phyloP scores from a whole-genome alignment of 1,140 invertebrate genomes.

The Procambarus virginalis region DNA sequence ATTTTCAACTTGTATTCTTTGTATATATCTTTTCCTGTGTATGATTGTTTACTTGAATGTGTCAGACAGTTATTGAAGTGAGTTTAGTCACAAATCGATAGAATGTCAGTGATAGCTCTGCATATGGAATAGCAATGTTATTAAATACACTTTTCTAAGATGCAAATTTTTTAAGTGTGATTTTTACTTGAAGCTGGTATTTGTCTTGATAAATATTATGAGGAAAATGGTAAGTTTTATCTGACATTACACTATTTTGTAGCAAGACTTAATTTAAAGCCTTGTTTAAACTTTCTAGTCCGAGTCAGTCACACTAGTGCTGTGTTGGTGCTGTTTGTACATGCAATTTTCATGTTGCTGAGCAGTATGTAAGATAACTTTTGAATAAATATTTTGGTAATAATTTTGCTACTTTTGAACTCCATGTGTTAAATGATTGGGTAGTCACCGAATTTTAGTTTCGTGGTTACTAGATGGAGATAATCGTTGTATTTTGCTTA shows the following conservation, averaged over 20 bases:
- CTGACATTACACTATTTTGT: neutral
- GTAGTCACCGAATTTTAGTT: no score
- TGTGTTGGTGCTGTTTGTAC: neutral
- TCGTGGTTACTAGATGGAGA: no score
- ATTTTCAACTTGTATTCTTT: no score
- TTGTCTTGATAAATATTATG: neutral
- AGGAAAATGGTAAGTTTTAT: neutral
- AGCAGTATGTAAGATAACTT: neutral
- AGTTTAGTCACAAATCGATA: no score
- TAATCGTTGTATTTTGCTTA: no score
- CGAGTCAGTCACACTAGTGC: neutral
- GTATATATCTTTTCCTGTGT: neutral
- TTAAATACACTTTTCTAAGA: neutral
- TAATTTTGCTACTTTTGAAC: neutral
- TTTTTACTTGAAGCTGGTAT: neutral
- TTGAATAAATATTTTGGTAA: neutral
- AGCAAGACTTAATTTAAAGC: neutral
- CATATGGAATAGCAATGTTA: neutral
- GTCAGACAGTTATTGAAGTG: neutral
- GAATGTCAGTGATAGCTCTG: neutral
- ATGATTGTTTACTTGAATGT: neutral
- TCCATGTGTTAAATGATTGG: neutral
- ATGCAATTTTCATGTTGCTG: neutral
- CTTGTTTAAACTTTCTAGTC: slow-evolving; percentile 8
- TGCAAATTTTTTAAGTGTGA: neutral